Conservation (phyloP, 1,140 invertebrate genomes). For the Trissolcus basalis region DNA sequence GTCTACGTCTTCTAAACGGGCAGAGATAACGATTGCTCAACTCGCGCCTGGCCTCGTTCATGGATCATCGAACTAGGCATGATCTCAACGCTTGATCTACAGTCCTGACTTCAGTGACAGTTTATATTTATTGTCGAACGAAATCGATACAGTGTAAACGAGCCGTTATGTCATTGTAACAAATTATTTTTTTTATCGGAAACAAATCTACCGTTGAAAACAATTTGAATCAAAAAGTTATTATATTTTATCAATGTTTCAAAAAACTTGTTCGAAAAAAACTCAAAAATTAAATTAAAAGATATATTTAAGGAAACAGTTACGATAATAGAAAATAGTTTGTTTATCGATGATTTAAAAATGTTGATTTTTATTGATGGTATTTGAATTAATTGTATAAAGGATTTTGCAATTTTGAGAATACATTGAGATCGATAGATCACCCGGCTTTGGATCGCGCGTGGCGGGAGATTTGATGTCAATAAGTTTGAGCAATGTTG, state of each 20-base stretch:
- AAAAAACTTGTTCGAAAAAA: too few relatives aligned
- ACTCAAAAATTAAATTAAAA: too few relatives aligned
- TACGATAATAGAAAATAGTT: too few relatives aligned
- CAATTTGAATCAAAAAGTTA: too few relatives aligned
- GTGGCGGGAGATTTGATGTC: slow-evolving; percentile 50
- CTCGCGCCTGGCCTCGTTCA: slow-evolving; percentile 37
- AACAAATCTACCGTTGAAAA: neutral
- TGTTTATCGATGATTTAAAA: too few relatives aligned
- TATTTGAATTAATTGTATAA: too few relatives aligned
- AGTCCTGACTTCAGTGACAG: slow-evolving; percentile 13
- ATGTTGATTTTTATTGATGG: too few relatives aligned
- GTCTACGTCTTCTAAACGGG: slow-evolving; percentile 24
- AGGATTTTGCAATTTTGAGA: neutral
- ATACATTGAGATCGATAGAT: slow-evolving; percentile 10
- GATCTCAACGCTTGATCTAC: slow-evolving; percentile 16
- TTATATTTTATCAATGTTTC: too few relatives aligned
- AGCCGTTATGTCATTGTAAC: slow-evolving; percentile 15
- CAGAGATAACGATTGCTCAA: slow-evolving; percentile 44
- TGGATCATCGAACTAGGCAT: slow-evolving; percentile 43
- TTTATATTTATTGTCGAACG: slow-evolving; percentile 14
- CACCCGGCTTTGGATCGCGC: slow-evolving; percentile 1
- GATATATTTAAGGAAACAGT: neutral
- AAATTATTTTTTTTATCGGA: slow-evolving; percentile 2
- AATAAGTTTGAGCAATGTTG: slow-evolving; percentile 39
- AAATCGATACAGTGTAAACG: slow-evolving; percentile 24